Evolutionary conservation across 2,888 invertebrate genomes (phyloP).

Genomic region (Ichneumoninae sp.): DNA sequence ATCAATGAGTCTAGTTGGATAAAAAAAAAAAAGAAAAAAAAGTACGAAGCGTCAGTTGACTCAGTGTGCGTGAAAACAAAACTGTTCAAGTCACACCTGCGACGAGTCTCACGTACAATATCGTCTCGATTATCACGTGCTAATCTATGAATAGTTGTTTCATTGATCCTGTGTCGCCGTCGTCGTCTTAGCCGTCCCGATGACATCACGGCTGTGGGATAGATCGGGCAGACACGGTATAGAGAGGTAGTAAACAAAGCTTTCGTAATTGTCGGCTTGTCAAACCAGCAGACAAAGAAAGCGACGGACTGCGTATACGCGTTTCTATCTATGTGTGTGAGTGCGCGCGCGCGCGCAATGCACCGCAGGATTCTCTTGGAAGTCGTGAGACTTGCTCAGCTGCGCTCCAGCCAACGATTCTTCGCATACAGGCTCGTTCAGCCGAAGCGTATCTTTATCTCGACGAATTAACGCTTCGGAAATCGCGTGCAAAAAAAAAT

Average conservation of each 20-base stretch:
- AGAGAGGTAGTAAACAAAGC: constrained; percentile 70
- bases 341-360: constrained; percentile 12
- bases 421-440: constrained; percentile 54
- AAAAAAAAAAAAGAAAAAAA: neutral
- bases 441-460: constrained; percentile 17
- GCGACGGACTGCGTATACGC: constrained; percentile 52
- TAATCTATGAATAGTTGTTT: constrained; percentile 69
- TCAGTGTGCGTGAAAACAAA: neutral
- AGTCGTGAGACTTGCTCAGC: constrained; percentile 67
- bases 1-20: constrained; percentile 19
- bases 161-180: constrained; percentile 67
- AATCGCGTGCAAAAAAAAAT: constrained; percentile 23
- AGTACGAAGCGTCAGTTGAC: too few relatives aligned
- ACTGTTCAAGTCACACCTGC: too few relatives aligned
- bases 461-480: constrained; percentile 26
- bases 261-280: constrained; percentile 73
- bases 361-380: constrained; percentile 58
- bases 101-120: constrained; percentile 36
- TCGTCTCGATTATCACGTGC: constrained; percentile 60
- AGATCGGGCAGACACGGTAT: constrained; percentile 55
- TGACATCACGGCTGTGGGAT: constrained; percentile 68
- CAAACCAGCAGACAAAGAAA: constrained; percentile 68
- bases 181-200: constrained; percentile 40
- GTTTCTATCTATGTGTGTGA: neutral
- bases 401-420: constrained; percentile 41